Evolutionary conservation across 2,888 invertebrate species (phyloP).

Genomic region (Ctena decussata): DNA sequence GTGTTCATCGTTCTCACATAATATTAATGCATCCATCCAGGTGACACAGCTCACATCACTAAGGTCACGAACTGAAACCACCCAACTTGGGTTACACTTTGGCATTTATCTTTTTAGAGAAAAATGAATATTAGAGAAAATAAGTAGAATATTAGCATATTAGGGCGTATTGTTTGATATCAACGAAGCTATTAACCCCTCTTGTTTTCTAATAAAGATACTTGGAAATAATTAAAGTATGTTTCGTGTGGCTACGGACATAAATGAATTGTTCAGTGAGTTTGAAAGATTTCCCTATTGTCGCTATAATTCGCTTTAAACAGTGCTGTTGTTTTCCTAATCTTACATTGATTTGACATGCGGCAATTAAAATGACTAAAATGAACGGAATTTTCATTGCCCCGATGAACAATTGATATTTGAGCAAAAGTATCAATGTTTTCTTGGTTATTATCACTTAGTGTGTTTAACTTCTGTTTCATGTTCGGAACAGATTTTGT

Average conservation of each 20-base stretch:
- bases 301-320: not conserved
- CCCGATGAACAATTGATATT: no score
- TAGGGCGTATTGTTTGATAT: not conserved
- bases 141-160: not conserved
- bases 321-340: not conserved
- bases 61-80: conserved; percentile 61
- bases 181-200: not conserved
- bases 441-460: no score
- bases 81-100: conserved; percentile 41
- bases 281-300: not conserved
- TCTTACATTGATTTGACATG: not conserved
- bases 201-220: not conserved
- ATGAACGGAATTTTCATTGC: not conserved
- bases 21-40: no score
- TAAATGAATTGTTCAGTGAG: not conserved
- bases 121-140: not conserved
- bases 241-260: not conserved
- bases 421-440: no score
- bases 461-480: no score
- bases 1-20: no score
- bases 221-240: not conserved
- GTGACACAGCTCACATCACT: no score
- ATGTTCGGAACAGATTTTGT: no score
- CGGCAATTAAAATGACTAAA: not conserved
- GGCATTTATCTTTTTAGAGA: not conserved